These are phyloP conservation scores for Nyctalus aviator DNA, from an alignment of 2,797 vertebrate species.

Conservation along the genomic window DNA sequence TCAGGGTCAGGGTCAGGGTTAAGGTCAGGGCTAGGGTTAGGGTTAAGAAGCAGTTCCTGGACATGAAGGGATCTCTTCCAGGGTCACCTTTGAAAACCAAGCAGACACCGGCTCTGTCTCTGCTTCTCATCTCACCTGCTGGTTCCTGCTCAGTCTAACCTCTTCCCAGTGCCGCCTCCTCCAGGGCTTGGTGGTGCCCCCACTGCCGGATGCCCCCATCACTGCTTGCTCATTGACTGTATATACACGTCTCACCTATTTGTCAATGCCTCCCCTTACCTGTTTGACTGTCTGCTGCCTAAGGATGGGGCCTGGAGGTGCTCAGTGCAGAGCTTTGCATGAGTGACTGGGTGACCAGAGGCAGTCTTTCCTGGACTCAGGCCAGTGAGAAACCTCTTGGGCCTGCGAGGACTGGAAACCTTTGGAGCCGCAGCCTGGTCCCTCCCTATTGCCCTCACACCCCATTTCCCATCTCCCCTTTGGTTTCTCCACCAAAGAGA, in stretches of 20 bases:
- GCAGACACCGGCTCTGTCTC: accelerated
- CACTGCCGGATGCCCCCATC: background rate
- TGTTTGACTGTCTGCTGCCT: background rate
- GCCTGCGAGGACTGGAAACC: background rate
- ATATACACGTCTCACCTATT: accelerated
- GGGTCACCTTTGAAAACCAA: background rate
- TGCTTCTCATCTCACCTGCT: background rate
- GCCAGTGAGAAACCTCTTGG: background rate
- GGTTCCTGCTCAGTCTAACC: background rate
- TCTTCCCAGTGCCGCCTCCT: background rate
- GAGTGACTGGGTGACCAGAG: background rate
- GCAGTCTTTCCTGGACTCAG: background rate
- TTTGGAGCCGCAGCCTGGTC: background rate
- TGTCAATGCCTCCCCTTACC: background rate
- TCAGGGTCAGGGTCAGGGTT: no score
- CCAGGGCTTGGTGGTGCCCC: background rate
- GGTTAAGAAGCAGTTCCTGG: background rate
- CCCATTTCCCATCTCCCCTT: background rate
- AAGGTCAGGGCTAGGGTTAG: no score
- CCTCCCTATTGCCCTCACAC: background rate
- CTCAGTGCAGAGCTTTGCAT: accelerated
- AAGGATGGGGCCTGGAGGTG: no score
- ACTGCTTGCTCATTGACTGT: background rate
- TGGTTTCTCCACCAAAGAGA: background rate
- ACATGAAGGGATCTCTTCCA: background rate